These are phyloP conservation scores for Phainopepla nitens DNA, from an alignment of 2,113 vertebrate genomes.

Conservation along the genomic window DNA sequence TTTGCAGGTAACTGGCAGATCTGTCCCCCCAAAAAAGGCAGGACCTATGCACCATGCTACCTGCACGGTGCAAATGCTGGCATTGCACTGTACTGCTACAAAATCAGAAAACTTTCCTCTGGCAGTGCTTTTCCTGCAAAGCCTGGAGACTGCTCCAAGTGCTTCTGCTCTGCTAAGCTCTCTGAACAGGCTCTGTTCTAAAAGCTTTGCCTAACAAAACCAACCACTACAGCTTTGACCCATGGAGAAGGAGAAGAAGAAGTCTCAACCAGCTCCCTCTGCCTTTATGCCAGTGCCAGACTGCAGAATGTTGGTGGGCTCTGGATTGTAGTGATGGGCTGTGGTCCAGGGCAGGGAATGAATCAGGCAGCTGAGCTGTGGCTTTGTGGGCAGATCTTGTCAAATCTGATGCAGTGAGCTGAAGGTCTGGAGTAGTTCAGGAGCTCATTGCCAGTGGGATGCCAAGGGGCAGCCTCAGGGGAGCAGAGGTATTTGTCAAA, in stretches of 20 bases:
- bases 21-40: background rate
- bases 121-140: background rate
- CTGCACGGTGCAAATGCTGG: accelerated
- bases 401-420: background rate
- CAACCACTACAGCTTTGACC: background rate
- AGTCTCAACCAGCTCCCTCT: accelerated
- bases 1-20: background rate
- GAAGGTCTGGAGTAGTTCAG: background rate
- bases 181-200: background rate
- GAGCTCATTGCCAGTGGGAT: background rate
- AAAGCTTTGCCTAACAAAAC: background rate
- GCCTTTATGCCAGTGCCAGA: accelerated
- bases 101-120: background rate
- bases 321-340: too few species aligned
- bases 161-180: background rate
- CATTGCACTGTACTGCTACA: background rate
- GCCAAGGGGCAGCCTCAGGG: background rate
- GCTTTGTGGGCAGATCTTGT: background rate
- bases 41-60: accelerated
- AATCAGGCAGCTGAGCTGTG: background rate
- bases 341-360: background rate
- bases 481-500: background rate
- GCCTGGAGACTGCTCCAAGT: background rate
- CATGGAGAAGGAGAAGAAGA: background rate
- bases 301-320: background rate